These are phyloP conservation scores for Scolopax mira DNA, from an alignment of 2,113 vertebrate species.

Conservation along the genomic window DNA sequence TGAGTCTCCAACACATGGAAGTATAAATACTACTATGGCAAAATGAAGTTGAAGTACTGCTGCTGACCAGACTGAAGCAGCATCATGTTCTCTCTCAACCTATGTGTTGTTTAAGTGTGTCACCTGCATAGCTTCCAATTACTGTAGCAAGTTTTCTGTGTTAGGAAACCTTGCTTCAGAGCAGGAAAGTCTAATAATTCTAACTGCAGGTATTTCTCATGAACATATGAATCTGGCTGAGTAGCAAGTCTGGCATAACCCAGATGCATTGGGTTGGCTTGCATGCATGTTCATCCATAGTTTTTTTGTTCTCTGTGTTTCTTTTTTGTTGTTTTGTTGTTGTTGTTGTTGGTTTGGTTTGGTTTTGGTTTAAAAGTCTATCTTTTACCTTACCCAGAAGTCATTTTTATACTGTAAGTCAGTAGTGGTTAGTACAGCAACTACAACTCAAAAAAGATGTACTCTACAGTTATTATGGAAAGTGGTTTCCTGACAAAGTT, in stretches of 20 bases:
- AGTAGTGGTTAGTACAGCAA: neutral
- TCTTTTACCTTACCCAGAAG: neutral
- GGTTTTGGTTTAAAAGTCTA: neutral
- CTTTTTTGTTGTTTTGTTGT: too few species aligned
- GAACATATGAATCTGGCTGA: neutral
- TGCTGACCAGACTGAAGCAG: neutral
- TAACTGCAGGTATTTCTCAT: neutral
- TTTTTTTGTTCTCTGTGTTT: neutral
- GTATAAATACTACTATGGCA: neutral
- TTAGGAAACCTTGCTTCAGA: neutral
- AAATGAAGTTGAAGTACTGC: neutral
- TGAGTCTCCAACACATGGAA: neutral
- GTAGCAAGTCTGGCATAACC: neutral
- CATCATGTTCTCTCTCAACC: neutral
- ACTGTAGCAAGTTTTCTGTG: neutral
- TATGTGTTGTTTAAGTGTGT: neutral
- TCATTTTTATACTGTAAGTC: neutral
- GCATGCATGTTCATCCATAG: neutral
- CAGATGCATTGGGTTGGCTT: fast-evolving
- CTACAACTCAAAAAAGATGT: neutral
- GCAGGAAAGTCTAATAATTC: neutral
- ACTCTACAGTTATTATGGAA: neutral
- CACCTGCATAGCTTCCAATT: neutral
- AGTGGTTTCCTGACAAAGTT: neutral
- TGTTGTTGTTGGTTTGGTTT: neutral